Evolutionary conservation across 1,140 invertebrate species (phyloP).

Genomic region (Ditylenchus dipsaci): DNA sequence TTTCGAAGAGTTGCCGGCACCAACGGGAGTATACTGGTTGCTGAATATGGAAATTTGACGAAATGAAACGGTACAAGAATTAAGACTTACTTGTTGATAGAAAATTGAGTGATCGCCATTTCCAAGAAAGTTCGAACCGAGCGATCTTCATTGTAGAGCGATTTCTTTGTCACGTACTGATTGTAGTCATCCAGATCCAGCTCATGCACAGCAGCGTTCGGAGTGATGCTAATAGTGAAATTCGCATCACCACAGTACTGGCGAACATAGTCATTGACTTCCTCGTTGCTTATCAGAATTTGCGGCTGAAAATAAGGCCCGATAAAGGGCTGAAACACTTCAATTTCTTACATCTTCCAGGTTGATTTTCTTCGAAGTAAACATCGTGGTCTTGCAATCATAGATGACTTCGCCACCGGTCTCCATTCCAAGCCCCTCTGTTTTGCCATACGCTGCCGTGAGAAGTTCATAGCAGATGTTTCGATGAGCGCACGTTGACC

Average conservation of each 20-base stretch:
- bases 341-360: background rate
- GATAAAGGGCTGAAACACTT: background rate
- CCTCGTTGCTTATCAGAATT: conserved; percentile 18
- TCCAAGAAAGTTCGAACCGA: conserved; percentile 32
- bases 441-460: conserved; percentile 26
- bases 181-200: conserved; percentile 17
- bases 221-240: conserved; percentile 27
- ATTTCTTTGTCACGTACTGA: conserved; percentile 22
- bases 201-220: conserved; percentile 12
- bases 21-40: conserved; percentile 26
- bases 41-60: conserved; percentile 4
- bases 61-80: background rate
- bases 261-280: conserved; percentile 29
- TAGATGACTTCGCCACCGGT: conserved; percentile 22
- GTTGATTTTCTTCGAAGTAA: conserved; percentile 26
- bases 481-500: conserved; percentile 31
- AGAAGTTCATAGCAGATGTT: conserved; percentile 31
- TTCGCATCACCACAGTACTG: background rate
- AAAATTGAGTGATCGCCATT: conserved; percentile 26
- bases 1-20: conserved; percentile 33
- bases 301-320: conserved; percentile 14
- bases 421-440: conserved; percentile 20
- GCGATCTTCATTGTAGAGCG: conserved; percentile 33
- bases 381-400: conserved; percentile 28
- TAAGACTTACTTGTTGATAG: conserved; percentile 25